These are phyloP conservation scores for Clarias fuscus DNA, from an alignment of 2,797 vertebrate genomes.

Conservation along the genomic window DNA sequence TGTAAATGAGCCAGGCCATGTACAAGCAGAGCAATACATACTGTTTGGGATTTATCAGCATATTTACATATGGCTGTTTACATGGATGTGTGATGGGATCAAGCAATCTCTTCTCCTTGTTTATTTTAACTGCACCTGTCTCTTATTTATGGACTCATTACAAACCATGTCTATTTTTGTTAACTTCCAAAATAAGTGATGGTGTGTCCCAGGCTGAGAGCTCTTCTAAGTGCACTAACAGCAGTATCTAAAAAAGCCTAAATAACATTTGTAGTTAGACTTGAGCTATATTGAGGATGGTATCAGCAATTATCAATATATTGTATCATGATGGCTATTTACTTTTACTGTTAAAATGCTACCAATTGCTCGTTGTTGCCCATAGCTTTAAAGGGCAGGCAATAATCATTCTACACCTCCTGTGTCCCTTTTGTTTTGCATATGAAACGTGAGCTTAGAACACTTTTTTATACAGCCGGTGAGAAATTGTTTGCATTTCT, in stretches of 20 bases:
- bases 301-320: not conserved
- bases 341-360: not conserved
- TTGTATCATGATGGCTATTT: not conserved
- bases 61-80: too few relatives aligned
- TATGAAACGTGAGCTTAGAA: not conserved
- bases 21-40: not conserved
- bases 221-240: not conserved
- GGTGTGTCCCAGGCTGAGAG: not conserved
- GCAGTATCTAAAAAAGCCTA: not conserved
- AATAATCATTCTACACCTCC: too few relatives aligned
- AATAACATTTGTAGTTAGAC: not conserved
- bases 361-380: not conserved
- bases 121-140: not conserved
- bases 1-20: not conserved
- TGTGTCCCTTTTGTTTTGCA: not conserved
- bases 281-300: not conserved
- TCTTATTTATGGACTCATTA: conserved; percentile 3
- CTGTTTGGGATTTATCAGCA: not conserved
- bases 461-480: not conserved
- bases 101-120: not conserved
- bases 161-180: not conserved
- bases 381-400: too few relatives aligned
- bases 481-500: not conserved
- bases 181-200: not conserved
- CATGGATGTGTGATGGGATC: not conserved